phyloP scores from a whole-genome alignment of 2,888 invertebrate species.

The Emmelina monodactyla region DNA sequence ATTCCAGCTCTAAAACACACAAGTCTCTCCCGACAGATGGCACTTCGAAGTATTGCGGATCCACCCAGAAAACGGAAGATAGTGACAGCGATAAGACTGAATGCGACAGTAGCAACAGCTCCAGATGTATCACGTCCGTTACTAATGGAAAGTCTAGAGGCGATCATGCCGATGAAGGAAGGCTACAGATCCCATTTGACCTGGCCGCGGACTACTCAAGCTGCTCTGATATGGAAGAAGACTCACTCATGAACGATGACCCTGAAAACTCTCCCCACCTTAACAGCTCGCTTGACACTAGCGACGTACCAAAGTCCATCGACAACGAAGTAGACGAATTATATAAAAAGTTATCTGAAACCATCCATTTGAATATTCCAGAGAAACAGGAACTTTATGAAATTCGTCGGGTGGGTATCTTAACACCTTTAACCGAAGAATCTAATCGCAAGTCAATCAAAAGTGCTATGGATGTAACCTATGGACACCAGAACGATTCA shows the following conservation, averaged over 20 bases:
- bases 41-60: slow-evolving; percentile 26
- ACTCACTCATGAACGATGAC: slow-evolving; percentile 34
- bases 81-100: slow-evolving; percentile 18
- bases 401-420: slow-evolving; percentile 22
- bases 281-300: slow-evolving; percentile 24
- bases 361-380: slow-evolving; percentile 17
- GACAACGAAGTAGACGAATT: slow-evolving; percentile 41
- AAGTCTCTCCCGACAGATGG: slow-evolving; percentile 15
- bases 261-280: slow-evolving; percentile 4
- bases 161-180: slow-evolving; percentile 18
- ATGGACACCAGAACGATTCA: slow-evolving; percentile 16
- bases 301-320: slow-evolving; percentile 29
- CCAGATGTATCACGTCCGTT: slow-evolving; percentile 20
- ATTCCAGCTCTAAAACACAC: neutral
- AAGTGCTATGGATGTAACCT: slow-evolving; percentile 29
- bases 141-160: slow-evolving; percentile 25
- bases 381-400: slow-evolving; percentile 23
- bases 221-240: slow-evolving; percentile 39
- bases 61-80: slow-evolving; percentile 22
- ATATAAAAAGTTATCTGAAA: slow-evolving; percentile 29
- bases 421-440: slow-evolving; percentile 52
- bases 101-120: slow-evolving; percentile 20
- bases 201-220: slow-evolving; percentile 23
- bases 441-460: slow-evolving; percentile 27
- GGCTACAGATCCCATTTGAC: slow-evolving; percentile 23